Evolutionary conservation across 1,140 invertebrate genomes (phyloP).

Genomic region (Scaptomyza hsui): DNA sequence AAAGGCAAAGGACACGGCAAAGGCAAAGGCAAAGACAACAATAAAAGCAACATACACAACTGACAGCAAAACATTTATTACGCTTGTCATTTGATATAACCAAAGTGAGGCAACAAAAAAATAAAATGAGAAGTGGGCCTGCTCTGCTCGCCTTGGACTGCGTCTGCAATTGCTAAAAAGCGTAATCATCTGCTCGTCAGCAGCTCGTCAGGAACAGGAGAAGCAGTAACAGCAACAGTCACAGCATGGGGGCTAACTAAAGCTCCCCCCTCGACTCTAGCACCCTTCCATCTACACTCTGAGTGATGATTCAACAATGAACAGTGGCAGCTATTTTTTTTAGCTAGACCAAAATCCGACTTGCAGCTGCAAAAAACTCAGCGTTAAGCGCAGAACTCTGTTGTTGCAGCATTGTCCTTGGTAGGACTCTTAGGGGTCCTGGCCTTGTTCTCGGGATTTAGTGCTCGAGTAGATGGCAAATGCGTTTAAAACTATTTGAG

Average conservation of each 20-base stretch:
- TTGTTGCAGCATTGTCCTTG: conserved; percentile 42
- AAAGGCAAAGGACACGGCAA: conserved; percentile 73
- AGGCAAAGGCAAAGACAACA: conserved; percentile 53
- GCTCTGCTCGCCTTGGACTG: conserved; percentile 27
- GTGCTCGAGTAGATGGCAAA: conserved; percentile 12
- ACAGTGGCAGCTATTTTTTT: conserved; percentile 65
- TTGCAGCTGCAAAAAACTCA: conserved; percentile 22
- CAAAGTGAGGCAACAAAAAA: conserved; percentile 43
- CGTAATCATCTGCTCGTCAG: conserved; percentile 78
- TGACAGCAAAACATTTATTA: conserved; percentile 82
- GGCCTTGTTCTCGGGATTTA: conserved; percentile 26
- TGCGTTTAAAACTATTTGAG: conserved; percentile 80
- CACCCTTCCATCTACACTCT: conserved; percentile 17
- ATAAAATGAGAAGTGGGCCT: conserved; percentile 59
- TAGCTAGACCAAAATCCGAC: conserved; percentile 38
- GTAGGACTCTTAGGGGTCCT: background rate
- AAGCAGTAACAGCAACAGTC: conserved; percentile 17
- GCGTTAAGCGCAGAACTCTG: conserved; percentile 7
- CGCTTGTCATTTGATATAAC: conserved; percentile 70
- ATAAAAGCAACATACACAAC: conserved; percentile 60
- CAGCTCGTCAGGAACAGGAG: conserved; percentile 57
- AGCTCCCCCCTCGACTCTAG: conserved; percentile 4
- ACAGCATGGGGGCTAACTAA: conserved; percentile 56
- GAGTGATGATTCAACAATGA: conserved; percentile 80
- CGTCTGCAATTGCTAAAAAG: conserved; percentile 67